Evolutionary conservation across 2,797 vertebrate genomes (phyloP).

Genomic region (Leucoraja ocellata): DNA sequence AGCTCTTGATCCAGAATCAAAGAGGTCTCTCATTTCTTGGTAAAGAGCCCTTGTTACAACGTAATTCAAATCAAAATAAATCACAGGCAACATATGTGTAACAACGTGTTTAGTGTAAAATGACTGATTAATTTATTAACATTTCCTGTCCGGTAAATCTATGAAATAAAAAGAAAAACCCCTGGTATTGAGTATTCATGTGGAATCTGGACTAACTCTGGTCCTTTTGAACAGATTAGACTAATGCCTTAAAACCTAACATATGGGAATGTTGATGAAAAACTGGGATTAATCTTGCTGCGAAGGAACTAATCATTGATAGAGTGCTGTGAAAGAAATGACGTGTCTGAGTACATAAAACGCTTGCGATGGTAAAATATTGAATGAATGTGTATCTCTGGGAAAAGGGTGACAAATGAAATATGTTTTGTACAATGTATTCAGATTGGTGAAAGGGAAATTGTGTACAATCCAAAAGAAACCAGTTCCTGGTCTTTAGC

Average conservation of each 20-base stretch:
- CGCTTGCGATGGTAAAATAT: neutral
- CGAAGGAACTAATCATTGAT: neutral
- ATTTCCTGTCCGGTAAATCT: neutral
- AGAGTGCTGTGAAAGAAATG: neutral
- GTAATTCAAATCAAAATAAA: neutral
- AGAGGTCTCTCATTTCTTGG: neutral
- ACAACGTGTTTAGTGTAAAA: neutral
- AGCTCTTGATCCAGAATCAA: neutral
- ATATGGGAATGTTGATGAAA: slow-evolving; percentile 15
- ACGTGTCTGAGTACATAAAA: neutral
- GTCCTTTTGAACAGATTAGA: neutral
- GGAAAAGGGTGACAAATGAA: neutral
- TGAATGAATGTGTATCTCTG: neutral
- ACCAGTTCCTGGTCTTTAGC: neutral
- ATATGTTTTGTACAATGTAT: neutral
- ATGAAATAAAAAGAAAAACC: neutral
- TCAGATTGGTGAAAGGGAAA: neutral
- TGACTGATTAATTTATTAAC: neutral
- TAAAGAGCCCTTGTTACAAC: neutral
- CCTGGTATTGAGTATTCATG: neutral
- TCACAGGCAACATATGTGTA: neutral
- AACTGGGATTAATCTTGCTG: slow-evolving; percentile 10
- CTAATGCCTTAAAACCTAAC: neutral
- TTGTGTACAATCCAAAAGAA: neutral
- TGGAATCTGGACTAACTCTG: neutral